phyloP scores from a whole-genome alignment of 1,140 invertebrate genomes.

The Drosophila lacertosa region DNA sequence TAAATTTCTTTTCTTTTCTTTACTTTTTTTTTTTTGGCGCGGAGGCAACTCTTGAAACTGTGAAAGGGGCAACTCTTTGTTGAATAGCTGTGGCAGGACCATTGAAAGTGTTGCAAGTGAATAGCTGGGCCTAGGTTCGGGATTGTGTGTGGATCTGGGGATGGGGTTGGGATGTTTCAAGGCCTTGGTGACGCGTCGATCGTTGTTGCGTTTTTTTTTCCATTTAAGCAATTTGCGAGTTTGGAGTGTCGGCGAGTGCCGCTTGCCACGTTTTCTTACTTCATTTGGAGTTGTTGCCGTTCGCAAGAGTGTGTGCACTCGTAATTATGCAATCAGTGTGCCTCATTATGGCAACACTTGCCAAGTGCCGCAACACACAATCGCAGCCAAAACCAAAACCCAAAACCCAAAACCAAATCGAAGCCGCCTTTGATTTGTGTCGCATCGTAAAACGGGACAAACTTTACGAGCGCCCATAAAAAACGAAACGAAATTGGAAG shows the following conservation, averaged over 20 bases:
- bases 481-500: conserved; percentile 9
- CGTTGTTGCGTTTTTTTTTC: conserved; percentile 26
- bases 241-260: conserved; percentile 77
- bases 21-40: no score
- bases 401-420: conserved; percentile 33
- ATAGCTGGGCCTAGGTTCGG: conserved; percentile 1
- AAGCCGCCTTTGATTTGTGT: conserved; percentile 35
- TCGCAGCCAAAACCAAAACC: no score
- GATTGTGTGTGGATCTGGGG: background rate
- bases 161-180: background rate
- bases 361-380: conserved; percentile 30
- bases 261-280: conserved; percentile 78
- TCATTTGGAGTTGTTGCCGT: conserved; percentile 50
- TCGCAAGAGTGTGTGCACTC: conserved; percentile 63
- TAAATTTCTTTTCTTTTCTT: no score
- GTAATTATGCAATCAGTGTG: conserved; percentile 75
- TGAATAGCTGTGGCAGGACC: conserved; percentile 17
- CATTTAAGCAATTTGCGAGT: conserved; percentile 14
- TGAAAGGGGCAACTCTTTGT: background rate
- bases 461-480: conserved; percentile 40
- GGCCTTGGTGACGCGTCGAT: conserved; percentile 20
- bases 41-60: conserved; percentile 11
- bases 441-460: conserved; percentile 11
- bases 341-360: conserved; percentile 71
- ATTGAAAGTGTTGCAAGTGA: conserved; percentile 47